Percentiles rank a stretch among this genome's conserved stretches.
Conservation (phyloP, 1,140 invertebrate genomes). For the Hyphantria cunea region DNA sequence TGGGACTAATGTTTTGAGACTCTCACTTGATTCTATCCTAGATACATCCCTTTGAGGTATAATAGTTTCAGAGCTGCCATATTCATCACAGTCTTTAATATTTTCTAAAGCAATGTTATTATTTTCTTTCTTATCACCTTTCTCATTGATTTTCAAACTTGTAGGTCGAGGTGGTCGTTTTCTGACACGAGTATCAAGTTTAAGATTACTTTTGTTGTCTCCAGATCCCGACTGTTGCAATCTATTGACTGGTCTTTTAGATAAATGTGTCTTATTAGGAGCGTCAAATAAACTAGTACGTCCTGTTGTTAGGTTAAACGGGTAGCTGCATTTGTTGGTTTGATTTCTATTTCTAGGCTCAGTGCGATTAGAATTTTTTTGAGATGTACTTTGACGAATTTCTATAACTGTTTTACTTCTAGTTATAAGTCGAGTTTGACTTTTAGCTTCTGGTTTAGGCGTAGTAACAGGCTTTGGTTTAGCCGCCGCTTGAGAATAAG, state of each 20-base stretch:
- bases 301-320: constrained; percentile 78
- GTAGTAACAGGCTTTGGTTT: constrained; percentile 74
- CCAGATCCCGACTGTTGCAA: constrained; percentile 61
- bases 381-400: constrained; percentile 58
- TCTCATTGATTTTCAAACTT: constrained; percentile 59
- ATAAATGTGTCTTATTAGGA: constrained; percentile 42
- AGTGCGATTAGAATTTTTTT: constrained; percentile 52
- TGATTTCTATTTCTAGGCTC: constrained; percentile 54
- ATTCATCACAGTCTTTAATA: constrained; percentile 62
- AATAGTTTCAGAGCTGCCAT: constrained; percentile 82
- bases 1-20: constrained; percentile 76
- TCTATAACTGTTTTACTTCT: constrained; percentile 83
- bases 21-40: constrained; percentile 77
- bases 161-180: constrained; percentile 58
- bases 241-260: constrained; percentile 53
- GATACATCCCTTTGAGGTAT: constrained; percentile 77
- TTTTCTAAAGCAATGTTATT: constrained; percentile 49
- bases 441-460: constrained; percentile 57
- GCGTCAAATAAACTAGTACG: constrained; percentile 72
- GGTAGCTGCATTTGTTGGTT: constrained; percentile 75
- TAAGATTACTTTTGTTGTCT: constrained; percentile 53
- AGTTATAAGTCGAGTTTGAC: constrained; percentile 49
- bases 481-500: constrained; percentile 78
- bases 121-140: constrained; percentile 56
- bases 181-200: constrained; percentile 47